These are phyloP conservation scores for Drosophila virilis DNA, from an alignment of 1,140 invertebrate genomes.

Conservation along the genomic window DNA sequence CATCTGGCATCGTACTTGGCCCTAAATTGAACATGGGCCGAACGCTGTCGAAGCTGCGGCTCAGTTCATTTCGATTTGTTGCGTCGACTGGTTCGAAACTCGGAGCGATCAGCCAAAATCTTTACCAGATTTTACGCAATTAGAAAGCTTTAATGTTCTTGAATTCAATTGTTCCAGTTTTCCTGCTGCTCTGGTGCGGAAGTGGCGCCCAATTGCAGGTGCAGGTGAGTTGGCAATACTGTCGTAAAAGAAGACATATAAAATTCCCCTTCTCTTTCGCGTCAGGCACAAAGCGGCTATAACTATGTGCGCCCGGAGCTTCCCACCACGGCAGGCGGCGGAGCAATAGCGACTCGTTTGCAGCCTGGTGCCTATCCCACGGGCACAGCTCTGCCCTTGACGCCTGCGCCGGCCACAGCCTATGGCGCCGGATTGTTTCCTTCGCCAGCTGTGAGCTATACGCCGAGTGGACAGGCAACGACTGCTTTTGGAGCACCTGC, in stretches of 20 bases:
- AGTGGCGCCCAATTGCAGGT: conserved; percentile 60
- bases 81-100: conserved; percentile 55
- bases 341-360: conserved; percentile 47
- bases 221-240: conserved; percentile 31
- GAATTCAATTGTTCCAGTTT: conserved; percentile 54
- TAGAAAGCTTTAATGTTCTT: conserved; percentile 59
- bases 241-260: not conserved
- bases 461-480: conserved; percentile 65
- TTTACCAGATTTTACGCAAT: conserved; percentile 24
- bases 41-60: conserved; percentile 48
- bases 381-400: conserved; percentile 53
- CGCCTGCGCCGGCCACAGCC: conserved; percentile 57
- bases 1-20: conserved; percentile 67
- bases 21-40: conserved; percentile 62
- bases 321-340: conserved; percentile 58
- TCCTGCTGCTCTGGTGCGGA: conserved; percentile 63
- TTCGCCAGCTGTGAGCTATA: conserved; percentile 59
- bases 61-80: conserved; percentile 73
- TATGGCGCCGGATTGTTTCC: conserved; percentile 63
- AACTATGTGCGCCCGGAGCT: conserved; percentile 85
- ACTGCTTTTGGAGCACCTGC: conserved; percentile 72
- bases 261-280: not conserved
- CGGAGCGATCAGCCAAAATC: conserved; percentile 33
- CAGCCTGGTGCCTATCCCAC: conserved; percentile 56
- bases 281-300: conserved; percentile 85